Evolutionary conservation across 2,888 invertebrate genomes (phyloP).

Genomic region (Melieria crassipennis): DNA sequence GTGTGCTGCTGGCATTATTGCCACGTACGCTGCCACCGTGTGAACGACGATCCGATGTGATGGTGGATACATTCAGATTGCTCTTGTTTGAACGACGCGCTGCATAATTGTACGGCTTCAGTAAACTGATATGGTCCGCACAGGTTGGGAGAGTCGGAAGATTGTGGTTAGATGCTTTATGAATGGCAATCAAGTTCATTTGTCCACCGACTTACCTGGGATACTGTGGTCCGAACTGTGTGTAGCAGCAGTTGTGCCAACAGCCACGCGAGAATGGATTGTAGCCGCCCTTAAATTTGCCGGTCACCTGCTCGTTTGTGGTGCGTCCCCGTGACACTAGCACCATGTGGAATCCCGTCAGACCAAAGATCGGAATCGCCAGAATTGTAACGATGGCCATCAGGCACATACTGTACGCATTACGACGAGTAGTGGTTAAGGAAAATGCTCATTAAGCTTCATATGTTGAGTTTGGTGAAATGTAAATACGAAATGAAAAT

Average conservation of each 20-base stretch:
- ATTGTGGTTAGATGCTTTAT: background rate
- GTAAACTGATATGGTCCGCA: constrained; percentile 67
- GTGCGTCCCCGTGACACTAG: constrained; percentile 96
- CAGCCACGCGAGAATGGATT: constrained; percentile 98
- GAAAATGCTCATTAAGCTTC: background rate
- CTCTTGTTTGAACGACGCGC: constrained; percentile 71
- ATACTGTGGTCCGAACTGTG: constrained; percentile 96
- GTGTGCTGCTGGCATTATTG: constrained; percentile 46
- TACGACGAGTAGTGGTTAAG: constrained; percentile 15
- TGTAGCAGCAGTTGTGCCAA: constrained; percentile 93
- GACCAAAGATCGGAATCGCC: constrained; percentile 95
- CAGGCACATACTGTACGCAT: constrained; percentile 77
- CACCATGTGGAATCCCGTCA: constrained; percentile 98
- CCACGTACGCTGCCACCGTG: constrained; percentile 59
- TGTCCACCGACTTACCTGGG: constrained; percentile 78
- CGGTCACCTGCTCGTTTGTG: constrained; percentile 99
- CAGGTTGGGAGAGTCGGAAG: constrained; percentile 9
- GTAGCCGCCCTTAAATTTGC: constrained; percentile 97
- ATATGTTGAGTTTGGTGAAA: background rate
- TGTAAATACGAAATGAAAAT: too few species aligned
- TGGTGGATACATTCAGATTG: constrained; percentile 65
- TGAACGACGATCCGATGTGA: constrained; percentile 65
- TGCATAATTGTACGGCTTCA: constrained; percentile 75
- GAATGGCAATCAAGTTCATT: constrained; percentile 2
- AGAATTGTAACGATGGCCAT: constrained; percentile 92